Percentiles rank a stretch among this genome's conserved stretches.
phyloP scores from a whole-genome alignment of 2,113 vertebrate species.

The Balaenoptera acutorostrata region DNA sequence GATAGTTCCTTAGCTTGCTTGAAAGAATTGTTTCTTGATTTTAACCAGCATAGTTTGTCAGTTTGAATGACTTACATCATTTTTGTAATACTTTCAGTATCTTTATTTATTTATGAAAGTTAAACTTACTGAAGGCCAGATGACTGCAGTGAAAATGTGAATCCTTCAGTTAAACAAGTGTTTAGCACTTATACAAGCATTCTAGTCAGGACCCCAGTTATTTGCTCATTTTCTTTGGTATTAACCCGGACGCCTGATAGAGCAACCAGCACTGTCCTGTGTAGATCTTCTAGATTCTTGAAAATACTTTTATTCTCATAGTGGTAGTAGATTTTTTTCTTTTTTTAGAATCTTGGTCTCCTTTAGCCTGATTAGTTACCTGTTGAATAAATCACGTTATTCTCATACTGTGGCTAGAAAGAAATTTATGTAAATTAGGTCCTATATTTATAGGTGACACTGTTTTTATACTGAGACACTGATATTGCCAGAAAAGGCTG shows the following conservation, averaged over 20 bases:
- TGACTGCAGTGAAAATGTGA: neutral
- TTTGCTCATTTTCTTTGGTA: neutral
- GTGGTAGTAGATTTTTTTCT: neutral
- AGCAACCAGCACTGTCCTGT: neutral
- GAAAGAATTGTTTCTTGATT: neutral
- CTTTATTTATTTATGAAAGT: neutral
- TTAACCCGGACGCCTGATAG: neutral
- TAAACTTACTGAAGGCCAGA: neutral
- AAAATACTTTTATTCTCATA: neutral
- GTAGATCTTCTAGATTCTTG: neutral
- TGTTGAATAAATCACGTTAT: neutral
- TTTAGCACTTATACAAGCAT: neutral
- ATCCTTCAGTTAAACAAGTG: neutral
- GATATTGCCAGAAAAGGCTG: no score
- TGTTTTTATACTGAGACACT: neutral
- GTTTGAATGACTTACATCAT: neutral
- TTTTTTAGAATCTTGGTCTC: neutral
- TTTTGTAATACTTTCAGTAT: neutral
- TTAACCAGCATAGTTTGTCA: neutral
- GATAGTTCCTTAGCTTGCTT: neutral
- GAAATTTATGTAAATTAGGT: neutral
- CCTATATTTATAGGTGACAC: neutral
- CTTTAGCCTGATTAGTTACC: neutral
- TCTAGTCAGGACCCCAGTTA: neutral
- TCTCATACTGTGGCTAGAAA: neutral